Evolutionary conservation across 1,140 invertebrate species (phyloP), one percentile per base, ranked within the genome.

Genomic region (Homarus americanus): DNA sequence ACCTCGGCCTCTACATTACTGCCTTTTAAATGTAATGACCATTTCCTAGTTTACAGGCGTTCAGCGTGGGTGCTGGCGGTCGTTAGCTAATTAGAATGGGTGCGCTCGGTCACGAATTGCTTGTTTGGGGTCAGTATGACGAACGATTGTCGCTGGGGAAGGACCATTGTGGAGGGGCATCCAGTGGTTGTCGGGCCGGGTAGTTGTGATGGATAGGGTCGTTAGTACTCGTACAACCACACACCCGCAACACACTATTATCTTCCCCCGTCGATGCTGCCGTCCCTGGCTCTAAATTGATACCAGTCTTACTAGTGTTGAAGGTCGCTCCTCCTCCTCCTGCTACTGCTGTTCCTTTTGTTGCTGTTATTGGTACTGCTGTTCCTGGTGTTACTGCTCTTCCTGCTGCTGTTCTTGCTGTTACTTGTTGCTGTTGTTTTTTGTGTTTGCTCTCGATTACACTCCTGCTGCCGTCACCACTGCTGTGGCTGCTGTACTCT

Each of bases 31-130:
- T 82, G 32, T 82, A 82, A 63, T 63, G 28, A 58, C 49, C 79
- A 36, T 63, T 17, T 32, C 9, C 79, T 36, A 63, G 79, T 82
- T 53, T n/a, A 82, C 63, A 41, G 66, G 83, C 41, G 69, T 44
- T 85, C 72, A 28, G 36, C 41, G 69, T n/a, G 69, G 83, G 36
- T 41, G 40, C 36, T 73, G 72, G 69, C 34, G 72, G 83, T 76
- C 76, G 76, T 80, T 80, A 80, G 86, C 86, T 88, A 88, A 88
- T 88, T 88, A 82, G 86, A 66, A 88, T 44, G 78, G 86, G 58
- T 38, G 53, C 78, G 86, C 63, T 80, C 53, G 32, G 86, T 88
- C 86, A 88, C 86, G 86, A 79, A 34, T 82, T 88, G 76, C 86
- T 88, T 80, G 76, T 87, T 76, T 79, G 36, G 58, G 76, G 76